Evolutionary conservation across 1,140 invertebrate species (phyloP), one percentile per base, ranked within the genome.

Genomic region (Agrilus planipennis): DNA sequence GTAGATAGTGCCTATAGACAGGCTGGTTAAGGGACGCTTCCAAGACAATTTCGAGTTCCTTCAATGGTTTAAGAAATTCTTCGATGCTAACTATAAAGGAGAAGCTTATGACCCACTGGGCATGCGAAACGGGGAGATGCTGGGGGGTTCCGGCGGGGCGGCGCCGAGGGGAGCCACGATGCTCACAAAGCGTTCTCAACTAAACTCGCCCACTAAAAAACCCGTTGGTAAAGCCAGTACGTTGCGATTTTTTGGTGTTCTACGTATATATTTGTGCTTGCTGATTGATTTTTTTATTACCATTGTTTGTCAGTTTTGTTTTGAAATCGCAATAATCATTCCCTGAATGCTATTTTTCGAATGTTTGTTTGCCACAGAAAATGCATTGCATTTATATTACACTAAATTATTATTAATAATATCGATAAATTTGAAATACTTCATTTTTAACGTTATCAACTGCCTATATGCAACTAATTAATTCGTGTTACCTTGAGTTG

Each of bases 31-130:
- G 71, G 89, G 89, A 59, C 79, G 85, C 51, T 95, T 94, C 68
- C 86, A 91, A 77, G 92, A 97, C 74, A 97, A 97, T 72, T 97
- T 97, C 75, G 93, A 97, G 66, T 97, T 97, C 73, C 79, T 97
- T 49, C 93, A 97, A 74, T 97, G 93, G 93, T 97, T 98, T 74
- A 96, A 97, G 75, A 94, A 94, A 66, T 96, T 97, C 69, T 97
- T 95, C 72, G 93, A 96, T 71, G 90, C 90, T 46, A 97, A 98
- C 73, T 95, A 92, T 71, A 79, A 82, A 62, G 89, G 89, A 58
- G 75, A 77, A 50, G 86, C 89, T 46, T 97, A 97, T 67, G 87
- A 95, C 72, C 79, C 93, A 29, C 63, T 90, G 47, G 76, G 74
- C 36, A 82, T 84, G 54, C 72, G 93, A 51, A 83, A 81, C 52